These are phyloP conservation scores for Mnemiopsis leidyi DNA, from an alignment of 37 sponge, comb jelly and placozoan species.

Conservation along the genomic window DNA sequence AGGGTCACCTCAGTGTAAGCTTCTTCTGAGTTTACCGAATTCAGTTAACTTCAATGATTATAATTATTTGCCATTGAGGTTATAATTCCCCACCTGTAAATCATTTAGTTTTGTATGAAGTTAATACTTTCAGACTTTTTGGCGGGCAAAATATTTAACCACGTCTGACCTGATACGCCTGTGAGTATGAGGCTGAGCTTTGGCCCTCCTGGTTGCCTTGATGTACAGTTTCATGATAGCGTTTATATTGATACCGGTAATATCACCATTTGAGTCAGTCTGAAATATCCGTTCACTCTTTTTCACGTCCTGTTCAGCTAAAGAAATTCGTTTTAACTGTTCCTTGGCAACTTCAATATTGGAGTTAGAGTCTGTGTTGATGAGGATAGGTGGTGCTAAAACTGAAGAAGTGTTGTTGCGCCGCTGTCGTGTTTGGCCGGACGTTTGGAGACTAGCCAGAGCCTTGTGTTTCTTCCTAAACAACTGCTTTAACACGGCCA, in stretches of 20 bases:
- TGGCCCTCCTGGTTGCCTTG: not conserved
- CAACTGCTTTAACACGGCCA: conserved; percentile 54
- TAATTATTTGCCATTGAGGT: too few relatives aligned
- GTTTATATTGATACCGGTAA: conserved; percentile 41
- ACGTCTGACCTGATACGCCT: not conserved
- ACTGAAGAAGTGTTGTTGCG: not conserved
- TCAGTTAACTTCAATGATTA: too few relatives aligned
- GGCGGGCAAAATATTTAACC: too few relatives aligned
- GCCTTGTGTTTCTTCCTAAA: conserved; percentile 29
- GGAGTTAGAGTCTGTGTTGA: not conserved
- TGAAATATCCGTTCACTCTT: conserved; percentile 54
- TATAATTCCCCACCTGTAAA: too few relatives aligned
- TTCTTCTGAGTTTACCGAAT: too few relatives aligned
- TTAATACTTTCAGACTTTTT: too few relatives aligned
- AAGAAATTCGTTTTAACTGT: conserved; percentile 24
- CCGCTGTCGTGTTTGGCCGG: not conserved
- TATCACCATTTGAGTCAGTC: conserved; percentile 43
- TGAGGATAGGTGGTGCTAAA: not conserved
- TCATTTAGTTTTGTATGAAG: too few relatives aligned
- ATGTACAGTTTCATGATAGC: conserved; percentile 52
- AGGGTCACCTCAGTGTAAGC: too few relatives aligned
- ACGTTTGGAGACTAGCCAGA: not conserved
- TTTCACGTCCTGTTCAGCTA: conserved; percentile 41
- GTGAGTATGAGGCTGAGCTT: not conserved
- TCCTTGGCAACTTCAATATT: not conserved